A percentile compares a stretch with the other conserved stretches of the same genome.
Evolutionary conservation across 1,140 invertebrate genomes (phyloP).

Genomic region (Eufriesea mexicana): DNA sequence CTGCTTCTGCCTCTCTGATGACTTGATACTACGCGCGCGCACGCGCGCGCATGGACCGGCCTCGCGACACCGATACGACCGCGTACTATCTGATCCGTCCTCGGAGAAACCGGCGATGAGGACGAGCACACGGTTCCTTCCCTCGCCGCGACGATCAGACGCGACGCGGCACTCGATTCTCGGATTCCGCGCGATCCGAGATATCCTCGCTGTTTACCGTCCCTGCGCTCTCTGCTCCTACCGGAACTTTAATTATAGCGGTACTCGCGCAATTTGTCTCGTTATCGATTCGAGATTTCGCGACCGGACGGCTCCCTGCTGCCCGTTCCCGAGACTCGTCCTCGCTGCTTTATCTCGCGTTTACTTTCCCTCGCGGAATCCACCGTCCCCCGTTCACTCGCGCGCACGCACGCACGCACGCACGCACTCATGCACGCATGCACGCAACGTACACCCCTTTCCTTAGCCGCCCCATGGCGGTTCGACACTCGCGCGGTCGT

Average conservation of each 20-base stretch:
- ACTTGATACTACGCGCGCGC: conserved; percentile 51
- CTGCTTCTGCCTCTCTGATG: conserved; percentile 36
- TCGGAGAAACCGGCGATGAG: not conserved
- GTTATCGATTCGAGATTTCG: conserved; percentile 51
- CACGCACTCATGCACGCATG: too few species aligned
- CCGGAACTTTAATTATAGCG: conserved; percentile 45
- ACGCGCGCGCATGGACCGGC: conserved; percentile 15
- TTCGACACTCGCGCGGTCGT: too few species aligned
- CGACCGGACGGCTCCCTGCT: conserved; percentile 3
- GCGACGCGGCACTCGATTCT: conserved; percentile 9
- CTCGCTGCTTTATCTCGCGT: not conserved
- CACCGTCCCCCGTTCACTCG: too few species aligned
- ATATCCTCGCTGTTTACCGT: conserved; percentile 23
- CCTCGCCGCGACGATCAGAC: not conserved
- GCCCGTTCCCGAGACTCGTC: too few species aligned
- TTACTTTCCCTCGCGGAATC: not conserved
- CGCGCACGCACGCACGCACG: too few species aligned
- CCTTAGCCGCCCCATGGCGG: too few species aligned
- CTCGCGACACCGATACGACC: conserved; percentile 60
- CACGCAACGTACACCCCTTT: too few species aligned
- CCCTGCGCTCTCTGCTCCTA: too few species aligned
- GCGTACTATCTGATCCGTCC: conserved; percentile 21
- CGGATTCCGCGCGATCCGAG: conserved; percentile 44
- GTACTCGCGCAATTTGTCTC: conserved; percentile 47
- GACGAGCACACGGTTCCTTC: not conserved